These are phyloP conservation scores for Apis mellifera DNA, from an alignment of 1,140 invertebrate species.

Conservation along the genomic window Amel_HAv3.1 CM009931.2:10204501-10205000, in stretches of 20 bases:
- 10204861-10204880: background rate
- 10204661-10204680: background rate
- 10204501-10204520: no score
- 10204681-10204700: background rate
- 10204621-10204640: background rate
- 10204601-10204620: background rate
- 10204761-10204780: background rate
- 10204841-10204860: background rate
- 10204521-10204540: no score
- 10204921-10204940: background rate
- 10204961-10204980: no score
- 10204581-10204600: no score
- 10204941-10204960: background rate
- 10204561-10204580: no score
- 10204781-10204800: background rate
- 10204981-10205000: no score
- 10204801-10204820: background rate
- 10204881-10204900: no score
- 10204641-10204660: background rate
- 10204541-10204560: no score
- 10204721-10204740: constrained; percentile 22
- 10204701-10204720: background rate
- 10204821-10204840: background rate
- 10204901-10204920: no score
- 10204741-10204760: background rate